phyloP scores from a whole-genome alignment of 2,113 vertebrate genomes.

The Melanotaenia duboulayi region DNA sequence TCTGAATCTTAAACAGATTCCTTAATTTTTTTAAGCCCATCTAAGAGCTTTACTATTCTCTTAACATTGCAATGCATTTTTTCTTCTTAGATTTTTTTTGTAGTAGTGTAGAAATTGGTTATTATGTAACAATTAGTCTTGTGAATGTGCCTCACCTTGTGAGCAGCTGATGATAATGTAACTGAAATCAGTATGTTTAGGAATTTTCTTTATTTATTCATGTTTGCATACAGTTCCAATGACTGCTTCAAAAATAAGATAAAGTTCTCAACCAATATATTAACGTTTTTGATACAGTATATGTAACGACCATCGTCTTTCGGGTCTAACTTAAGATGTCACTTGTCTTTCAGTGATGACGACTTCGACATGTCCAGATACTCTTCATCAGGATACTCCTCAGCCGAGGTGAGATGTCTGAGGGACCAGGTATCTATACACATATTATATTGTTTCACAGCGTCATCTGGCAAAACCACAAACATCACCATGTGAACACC shows the following conservation, averaged over 20 bases:
- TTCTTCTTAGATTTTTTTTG: too few relatives aligned
- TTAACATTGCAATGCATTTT: too few relatives aligned
- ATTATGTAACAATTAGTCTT: slow-evolving; percentile 1
- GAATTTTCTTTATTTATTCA: too few relatives aligned
- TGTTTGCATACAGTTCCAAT: neutral
- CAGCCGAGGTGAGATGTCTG: slow-evolving; percentile 97
- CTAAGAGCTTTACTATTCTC: too few relatives aligned
- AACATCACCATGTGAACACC: slow-evolving; percentile 60
- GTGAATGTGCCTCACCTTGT: neutral
- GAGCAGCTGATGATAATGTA: neutral
- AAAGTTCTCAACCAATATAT: neutral
- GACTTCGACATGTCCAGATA: slow-evolving; percentile 99
- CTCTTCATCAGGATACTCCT: slow-evolving; percentile 99
- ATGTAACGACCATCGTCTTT: neutral
- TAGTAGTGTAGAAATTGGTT: neutral
- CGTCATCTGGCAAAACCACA: slow-evolving; percentile 55
- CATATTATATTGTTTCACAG: slow-evolving; percentile 69
- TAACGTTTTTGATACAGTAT: neutral
- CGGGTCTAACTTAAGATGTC: slow-evolving; percentile 13
- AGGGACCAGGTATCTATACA: slow-evolving; percentile 83
- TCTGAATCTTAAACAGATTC: too few relatives aligned
- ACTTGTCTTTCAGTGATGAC: slow-evolving; percentile 88
- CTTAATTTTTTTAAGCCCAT: too few relatives aligned
- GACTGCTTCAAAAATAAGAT: neutral
- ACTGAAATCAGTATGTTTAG: neutral